Conservation (phyloP, 2,113 vertebrate species). For the Xiphophorus couchianus region DNA sequence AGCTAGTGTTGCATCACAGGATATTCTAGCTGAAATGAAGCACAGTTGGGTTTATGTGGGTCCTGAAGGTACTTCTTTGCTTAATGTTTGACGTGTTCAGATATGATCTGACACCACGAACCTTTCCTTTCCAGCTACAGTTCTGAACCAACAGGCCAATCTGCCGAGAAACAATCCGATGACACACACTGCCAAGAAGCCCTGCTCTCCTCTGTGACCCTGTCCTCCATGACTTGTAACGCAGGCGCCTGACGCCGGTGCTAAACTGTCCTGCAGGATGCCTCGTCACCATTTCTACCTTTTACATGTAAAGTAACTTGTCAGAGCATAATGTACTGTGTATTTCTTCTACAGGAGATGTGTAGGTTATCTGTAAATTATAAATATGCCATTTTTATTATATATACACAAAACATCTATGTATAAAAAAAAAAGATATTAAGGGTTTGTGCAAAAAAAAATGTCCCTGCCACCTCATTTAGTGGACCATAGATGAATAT, state of each 20-base stretch:
- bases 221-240: slow-evolving; percentile 6
- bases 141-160: slow-evolving; percentile 55
- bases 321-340: slow-evolving; percentile 89
- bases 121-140: slow-evolving; percentile 53
- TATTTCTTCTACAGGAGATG: slow-evolving; percentile 88
- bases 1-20: neutral
- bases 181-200: slow-evolving; percentile 81
- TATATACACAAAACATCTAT: slow-evolving; percentile 66
- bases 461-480: slow-evolving; percentile 83
- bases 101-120: neutral
- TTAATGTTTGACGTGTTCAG: neutral
- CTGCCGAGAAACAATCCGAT: slow-evolving; percentile 58
- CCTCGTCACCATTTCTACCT: slow-evolving; percentile 81
- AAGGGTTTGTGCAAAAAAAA: slow-evolving; percentile 84
- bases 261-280: slow-evolving; percentile 72
- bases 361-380: slow-evolving; percentile 93
- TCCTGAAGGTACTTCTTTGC: neutral
- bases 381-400: slow-evolving; percentile 90
- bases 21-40: neutral
- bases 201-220: slow-evolving; percentile 43
- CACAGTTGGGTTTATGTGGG: neutral
- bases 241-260: slow-evolving; percentile 72
- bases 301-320: slow-evolving; percentile 91
- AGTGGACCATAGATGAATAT: slow-evolving; percentile 82
- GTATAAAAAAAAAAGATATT: slow-evolving; percentile 81